Conservation (phyloP, 1,140 invertebrate species). For the Saxidomus purpurata region DNA sequence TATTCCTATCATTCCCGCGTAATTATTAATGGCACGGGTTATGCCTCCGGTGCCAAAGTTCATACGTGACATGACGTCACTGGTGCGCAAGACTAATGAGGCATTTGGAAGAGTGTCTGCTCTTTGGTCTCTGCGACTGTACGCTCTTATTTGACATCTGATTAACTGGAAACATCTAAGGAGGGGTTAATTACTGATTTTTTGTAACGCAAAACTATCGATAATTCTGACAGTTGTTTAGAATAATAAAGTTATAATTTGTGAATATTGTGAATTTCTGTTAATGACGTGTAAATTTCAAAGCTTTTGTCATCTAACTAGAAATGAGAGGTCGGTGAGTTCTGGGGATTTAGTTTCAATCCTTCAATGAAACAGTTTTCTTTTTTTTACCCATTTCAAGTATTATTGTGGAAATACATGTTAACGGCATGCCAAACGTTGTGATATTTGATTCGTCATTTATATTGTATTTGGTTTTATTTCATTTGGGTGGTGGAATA, state of each 20-base stretch:
- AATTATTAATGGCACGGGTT: constrained; percentile 25
- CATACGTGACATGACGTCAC: constrained; percentile 24
- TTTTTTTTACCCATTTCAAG: no score
- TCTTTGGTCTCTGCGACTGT: not conserved
- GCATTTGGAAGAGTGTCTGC: constrained; percentile 8
- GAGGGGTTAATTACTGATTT: not conserved
- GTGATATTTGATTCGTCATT: no score
- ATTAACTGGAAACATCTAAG: not conserved
- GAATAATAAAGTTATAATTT: not conserved
- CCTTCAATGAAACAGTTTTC: no score
- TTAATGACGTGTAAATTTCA: constrained; percentile 20
- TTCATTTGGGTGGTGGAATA: no score
- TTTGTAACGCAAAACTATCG: not conserved
- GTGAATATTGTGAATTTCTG: not conserved
- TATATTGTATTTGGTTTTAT: no score
- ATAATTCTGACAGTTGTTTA: not conserved
- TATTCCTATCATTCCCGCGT: constrained; percentile 15
- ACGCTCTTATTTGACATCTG: not conserved
- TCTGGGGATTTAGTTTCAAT: no score
- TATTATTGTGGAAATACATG: no score
- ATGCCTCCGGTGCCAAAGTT: constrained; percentile 2
- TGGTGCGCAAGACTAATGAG: constrained; percentile 14
- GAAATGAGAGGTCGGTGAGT: no score
- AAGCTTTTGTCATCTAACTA: no score
- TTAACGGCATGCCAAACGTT: no score